phyloP scores from a whole-genome alignment of 2,888 invertebrate species.

The Noctua comes region DNA sequence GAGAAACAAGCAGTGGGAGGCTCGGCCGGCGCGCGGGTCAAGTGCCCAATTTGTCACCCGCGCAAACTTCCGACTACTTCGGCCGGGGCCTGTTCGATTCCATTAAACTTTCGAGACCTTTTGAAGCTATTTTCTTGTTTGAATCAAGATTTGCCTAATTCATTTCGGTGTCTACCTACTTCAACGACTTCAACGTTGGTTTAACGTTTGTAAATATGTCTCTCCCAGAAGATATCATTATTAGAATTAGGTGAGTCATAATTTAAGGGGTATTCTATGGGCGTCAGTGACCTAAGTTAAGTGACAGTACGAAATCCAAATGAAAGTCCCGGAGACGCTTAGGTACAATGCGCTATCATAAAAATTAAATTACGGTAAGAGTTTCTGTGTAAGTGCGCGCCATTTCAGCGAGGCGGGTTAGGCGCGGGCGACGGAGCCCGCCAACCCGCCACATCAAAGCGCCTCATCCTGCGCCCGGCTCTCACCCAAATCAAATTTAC shows the following conservation, averaged over 20 bases:
- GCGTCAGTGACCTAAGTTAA: slow-evolving; percentile 69
- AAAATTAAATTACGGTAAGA: slow-evolving; percentile 90
- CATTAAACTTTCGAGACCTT: slow-evolving; percentile 91
- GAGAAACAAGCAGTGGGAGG: slow-evolving; percentile 88
- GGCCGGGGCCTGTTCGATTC: slow-evolving; percentile 88
- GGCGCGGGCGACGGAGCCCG: slow-evolving; percentile 70
- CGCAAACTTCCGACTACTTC: slow-evolving; percentile 88
- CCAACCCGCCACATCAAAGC: slow-evolving; percentile 86
- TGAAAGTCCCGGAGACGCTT: slow-evolving; percentile 84
- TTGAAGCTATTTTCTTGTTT: slow-evolving; percentile 89
- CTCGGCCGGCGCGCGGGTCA: slow-evolving; percentile 87
- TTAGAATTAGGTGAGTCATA: slow-evolving; percentile 24
- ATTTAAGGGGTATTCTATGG: slow-evolving; percentile 44
- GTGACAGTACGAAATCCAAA: slow-evolving; percentile 78
- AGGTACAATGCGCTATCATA: slow-evolving; percentile 88
- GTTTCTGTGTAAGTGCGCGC: slow-evolving; percentile 88
- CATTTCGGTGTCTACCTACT: slow-evolving; percentile 78
- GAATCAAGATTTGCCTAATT: slow-evolving; percentile 88
- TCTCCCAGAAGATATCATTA: slow-evolving; percentile 32
- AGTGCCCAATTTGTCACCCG: slow-evolving; percentile 91
- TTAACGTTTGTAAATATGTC: slow-evolving; percentile 57
- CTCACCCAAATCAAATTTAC: slow-evolving; percentile 88
- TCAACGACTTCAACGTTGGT: slow-evolving; percentile 58
- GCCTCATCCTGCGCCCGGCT: slow-evolving; percentile 80
- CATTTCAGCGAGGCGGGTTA: slow-evolving; percentile 80